Evolutionary conservation across 2,888 invertebrate genomes (phyloP).

Genomic region (Gastracanthus pulcherrimus): DNA sequence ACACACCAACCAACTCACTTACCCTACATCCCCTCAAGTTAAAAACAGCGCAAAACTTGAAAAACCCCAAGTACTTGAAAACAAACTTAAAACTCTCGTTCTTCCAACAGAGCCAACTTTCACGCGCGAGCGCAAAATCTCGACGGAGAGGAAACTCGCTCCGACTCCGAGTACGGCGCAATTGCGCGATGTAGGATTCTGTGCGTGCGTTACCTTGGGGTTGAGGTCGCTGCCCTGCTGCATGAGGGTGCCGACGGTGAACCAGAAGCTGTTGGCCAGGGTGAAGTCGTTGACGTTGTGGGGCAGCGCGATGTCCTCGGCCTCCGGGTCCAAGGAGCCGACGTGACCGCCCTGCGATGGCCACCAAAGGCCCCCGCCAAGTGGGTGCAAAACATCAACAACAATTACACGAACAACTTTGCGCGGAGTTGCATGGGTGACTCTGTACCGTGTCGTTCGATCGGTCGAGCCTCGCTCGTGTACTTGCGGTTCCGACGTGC

Average conservation of each 20-base stretch:
- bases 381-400: slow-evolving; percentile 71
- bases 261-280: slow-evolving; percentile 95
- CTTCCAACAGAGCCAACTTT: not conserved
- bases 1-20: too few relatives aligned
- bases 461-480: too few relatives aligned
- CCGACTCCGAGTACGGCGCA: slow-evolving; percentile 1
- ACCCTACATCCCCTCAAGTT: too few relatives aligned
- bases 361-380: slow-evolving; percentile 64
- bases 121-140: not conserved
- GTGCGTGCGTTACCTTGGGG: slow-evolving; percentile 85
- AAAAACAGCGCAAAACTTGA: too few relatives aligned
- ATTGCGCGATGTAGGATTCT: not conserved
- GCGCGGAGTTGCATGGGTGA: too few relatives aligned
- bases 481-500: not conserved
- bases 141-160: too few relatives aligned
- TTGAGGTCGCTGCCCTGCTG: slow-evolving; percentile 95
- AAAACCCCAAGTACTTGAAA: not conserved
- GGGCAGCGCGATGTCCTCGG: slow-evolving; percentile 73
- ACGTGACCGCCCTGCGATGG: slow-evolving; percentile 73
- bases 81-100: not conserved
- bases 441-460: too few relatives aligned
- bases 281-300: slow-evolving; percentile 89
- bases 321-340: slow-evolving; percentile 74
- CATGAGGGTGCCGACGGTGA: slow-evolving; percentile 96
- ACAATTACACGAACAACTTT: slow-evolving; percentile 67